Conservation (phyloP, 35 echinoderm and acorn worm genomes). For the Apostichopus californicus region DNA sequence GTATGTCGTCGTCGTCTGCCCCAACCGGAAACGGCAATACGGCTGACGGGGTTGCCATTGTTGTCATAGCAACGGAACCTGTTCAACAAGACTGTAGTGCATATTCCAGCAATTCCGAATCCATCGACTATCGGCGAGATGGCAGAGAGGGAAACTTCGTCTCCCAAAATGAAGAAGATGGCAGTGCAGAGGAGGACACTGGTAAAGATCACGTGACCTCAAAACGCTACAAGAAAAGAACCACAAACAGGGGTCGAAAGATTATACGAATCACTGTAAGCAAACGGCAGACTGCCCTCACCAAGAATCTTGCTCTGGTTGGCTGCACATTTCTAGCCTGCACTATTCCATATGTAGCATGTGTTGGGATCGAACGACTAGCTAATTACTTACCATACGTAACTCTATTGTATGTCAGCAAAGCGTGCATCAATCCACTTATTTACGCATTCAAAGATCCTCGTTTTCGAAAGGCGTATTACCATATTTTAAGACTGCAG, state of each 20-base stretch:
- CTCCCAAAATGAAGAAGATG: slow-evolving; percentile 14
- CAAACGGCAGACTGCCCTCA: slow-evolving; percentile 12
- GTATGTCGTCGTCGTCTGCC: not conserved
- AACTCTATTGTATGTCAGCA: not conserved
- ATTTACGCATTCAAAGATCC: slow-evolving; percentile 35
- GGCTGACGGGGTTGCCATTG: not conserved
- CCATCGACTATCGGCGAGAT: not conserved
- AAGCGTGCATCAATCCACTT: slow-evolving; percentile 20
- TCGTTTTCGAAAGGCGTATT: slow-evolving; percentile 7
- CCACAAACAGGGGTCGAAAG: slow-evolving; percentile 7
- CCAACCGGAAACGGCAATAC: not conserved
- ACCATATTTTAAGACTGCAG: slow-evolving; percentile 5
- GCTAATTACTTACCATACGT: not conserved
- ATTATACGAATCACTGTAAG: slow-evolving; percentile 14
- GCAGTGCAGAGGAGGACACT: not conserved
- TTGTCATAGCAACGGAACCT: not conserved
- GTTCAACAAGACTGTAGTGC: not conserved
- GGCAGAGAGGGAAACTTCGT: not conserved
- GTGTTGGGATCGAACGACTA: slow-evolving; percentile 4
- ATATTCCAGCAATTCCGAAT: not conserved
- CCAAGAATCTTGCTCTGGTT: slow-evolving; percentile 8
- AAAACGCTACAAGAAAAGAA: slow-evolving; percentile 20
- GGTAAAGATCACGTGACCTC: not conserved
- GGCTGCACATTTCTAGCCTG: slow-evolving; percentile 1
- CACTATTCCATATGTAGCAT: slow-evolving; percentile 17